A percentile compares a stretch with the other conserved stretches of the same genome.
These are phyloP conservation scores for Manduca sexta DNA, from an alignment of 1,140 invertebrate species.

Conservation along the genomic window DNA sequence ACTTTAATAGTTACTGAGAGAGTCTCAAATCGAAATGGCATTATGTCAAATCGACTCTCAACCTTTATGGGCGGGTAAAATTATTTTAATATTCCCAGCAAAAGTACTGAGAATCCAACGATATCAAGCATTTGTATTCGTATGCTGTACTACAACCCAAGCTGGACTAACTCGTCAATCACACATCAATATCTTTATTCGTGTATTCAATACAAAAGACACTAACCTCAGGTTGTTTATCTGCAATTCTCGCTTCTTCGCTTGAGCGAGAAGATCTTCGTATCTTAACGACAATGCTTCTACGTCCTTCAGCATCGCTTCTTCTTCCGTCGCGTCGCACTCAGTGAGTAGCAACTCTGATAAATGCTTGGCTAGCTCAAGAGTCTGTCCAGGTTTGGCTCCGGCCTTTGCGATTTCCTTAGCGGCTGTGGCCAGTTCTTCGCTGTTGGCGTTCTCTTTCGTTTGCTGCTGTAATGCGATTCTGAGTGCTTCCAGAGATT, in stretches of 20 bases:
- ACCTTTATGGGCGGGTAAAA: no score
- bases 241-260: slow-evolving; percentile 82
- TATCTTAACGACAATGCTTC: slow-evolving; percentile 78
- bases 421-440: slow-evolving; percentile 56
- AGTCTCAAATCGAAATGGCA: no score
- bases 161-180: no score
- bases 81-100: no score
- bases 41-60: no score
- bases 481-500: slow-evolving; percentile 47
- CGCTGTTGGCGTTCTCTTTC: slow-evolving; percentile 45
- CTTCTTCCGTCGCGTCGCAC: slow-evolving; percentile 78
- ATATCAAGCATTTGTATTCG: no score
- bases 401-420: slow-evolving; percentile 65
- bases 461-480: slow-evolving; percentile 39
- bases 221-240: slow-evolving; percentile 81
- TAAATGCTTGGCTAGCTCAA: slow-evolving; percentile 85
- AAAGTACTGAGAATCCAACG: no score
- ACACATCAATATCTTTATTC: no score
- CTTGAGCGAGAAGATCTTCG: slow-evolving; percentile 79
- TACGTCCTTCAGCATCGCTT: slow-evolving; percentile 79
- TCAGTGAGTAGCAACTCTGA: slow-evolving; percentile 83
- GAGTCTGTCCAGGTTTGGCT: slow-evolving; percentile 52
- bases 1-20: no score
- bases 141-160: no score
- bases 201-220: not conserved